phyloP scores from a whole-genome alignment of 2,113 vertebrate genomes.

The Monopterus albus region DNA sequence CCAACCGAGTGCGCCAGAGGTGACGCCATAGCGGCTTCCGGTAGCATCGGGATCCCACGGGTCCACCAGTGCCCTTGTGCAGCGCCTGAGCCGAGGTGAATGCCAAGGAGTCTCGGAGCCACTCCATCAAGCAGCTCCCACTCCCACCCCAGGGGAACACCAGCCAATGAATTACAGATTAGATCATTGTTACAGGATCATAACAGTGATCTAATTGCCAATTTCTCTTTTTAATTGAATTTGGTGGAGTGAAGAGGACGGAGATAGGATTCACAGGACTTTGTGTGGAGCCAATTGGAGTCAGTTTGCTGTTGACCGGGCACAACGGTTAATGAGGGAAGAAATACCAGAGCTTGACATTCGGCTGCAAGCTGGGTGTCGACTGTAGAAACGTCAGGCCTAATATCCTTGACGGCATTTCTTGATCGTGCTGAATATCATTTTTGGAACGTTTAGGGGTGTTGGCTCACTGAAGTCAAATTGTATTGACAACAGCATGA shows the following conservation, averaged over 20 bases:
- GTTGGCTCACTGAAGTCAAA: background rate
- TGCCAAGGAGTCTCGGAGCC: conserved; percentile 68
- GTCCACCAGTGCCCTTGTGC: conserved; percentile 19
- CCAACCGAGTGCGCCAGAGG: conserved; percentile 25
- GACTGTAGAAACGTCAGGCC: conserved; percentile 33
- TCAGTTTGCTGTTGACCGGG: conserved; percentile 57
- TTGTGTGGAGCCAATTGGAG: conserved; percentile 55
- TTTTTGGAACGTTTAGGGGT: conserved; percentile 21
- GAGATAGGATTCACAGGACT: conserved; percentile 73
- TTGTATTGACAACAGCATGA: background rate
- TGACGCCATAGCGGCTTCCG: background rate
- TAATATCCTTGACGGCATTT: conserved; percentile 17
- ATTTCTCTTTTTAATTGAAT: conserved; percentile 88
- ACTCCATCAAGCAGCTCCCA: conserved; percentile 63
- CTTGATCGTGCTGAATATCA: background rate
- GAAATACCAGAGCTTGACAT: conserved; percentile 42
- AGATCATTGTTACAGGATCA: conserved; percentile 86
- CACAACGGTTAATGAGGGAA: conserved; percentile 56
- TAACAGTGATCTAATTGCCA: conserved; percentile 85
- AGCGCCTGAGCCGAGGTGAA: conserved; percentile 61
- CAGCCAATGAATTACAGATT: conserved; percentile 86
- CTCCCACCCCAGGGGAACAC: conserved; percentile 61
- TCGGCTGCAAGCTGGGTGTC: conserved; percentile 49
- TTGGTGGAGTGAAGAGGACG: conserved; percentile 82
- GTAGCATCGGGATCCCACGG: background rate